Conservation (phyloP, 2,113 vertebrate genomes). For the Illadopsis cleaveri region DNA sequence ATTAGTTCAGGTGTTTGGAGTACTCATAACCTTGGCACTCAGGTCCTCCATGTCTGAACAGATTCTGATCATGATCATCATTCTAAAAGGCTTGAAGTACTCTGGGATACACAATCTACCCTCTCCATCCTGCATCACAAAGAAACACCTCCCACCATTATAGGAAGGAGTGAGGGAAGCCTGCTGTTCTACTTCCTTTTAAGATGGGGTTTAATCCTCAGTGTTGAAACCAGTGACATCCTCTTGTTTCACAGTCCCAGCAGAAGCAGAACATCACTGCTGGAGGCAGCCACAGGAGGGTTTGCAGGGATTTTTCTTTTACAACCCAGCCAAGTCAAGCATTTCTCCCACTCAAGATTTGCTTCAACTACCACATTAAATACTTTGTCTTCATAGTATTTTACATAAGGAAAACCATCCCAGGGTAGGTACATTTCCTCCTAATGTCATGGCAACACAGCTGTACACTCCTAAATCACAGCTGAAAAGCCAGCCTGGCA, state of each 20-base stretch:
- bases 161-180: background rate
- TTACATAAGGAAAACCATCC: background rate
- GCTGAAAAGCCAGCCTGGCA: background rate
- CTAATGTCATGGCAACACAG: background rate
- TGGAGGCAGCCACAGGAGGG: background rate
- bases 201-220: background rate
- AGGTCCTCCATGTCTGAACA: background rate
- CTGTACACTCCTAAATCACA: background rate
- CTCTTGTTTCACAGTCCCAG: background rate
- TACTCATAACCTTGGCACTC: background rate
- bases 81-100: background rate
- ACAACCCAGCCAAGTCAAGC: background rate
- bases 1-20: background rate
- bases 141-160: background rate
- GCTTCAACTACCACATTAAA: background rate
- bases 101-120: background rate
- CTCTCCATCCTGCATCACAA: background rate
- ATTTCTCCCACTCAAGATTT: background rate
- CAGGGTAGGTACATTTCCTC: background rate
- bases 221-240: background rate
- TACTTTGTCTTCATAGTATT: background rate
- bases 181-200: background rate
- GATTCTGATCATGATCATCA: background rate
- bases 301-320: background rate
- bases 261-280: background rate